Evolutionary conservation across 30 jellyfish, hydroid and myxozoan species (phyloP), one percentile per base, ranked within the genome.

Genomic region (Aurelia coerulea): DNA sequence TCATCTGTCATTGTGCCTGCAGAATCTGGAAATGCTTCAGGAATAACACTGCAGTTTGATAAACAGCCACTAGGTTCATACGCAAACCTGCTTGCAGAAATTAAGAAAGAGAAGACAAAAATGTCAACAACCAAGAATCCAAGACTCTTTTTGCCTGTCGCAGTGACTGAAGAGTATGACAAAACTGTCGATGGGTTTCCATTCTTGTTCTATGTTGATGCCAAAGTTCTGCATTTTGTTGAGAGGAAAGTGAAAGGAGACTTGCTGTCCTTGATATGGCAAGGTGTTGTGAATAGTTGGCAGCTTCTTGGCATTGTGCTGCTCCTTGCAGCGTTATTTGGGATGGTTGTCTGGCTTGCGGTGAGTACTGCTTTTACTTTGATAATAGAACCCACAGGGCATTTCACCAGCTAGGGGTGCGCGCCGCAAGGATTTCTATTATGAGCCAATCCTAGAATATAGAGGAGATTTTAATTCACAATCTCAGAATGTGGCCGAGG

Each of bases 241-340:
- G 82, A 65, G 29, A 79, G 90, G 31, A 65, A 62, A 5, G 82
- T 37, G 10, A 62, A 41, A 35, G 90, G 67, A 42, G 82, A 62
- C 16, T 35, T 79, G 68, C 5, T 62, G 68, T 62, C 90, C n/a
- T 64, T 79, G 39, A 31, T 79, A 14, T 62, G 83, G 82, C 65
- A 39, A 17, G 90, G 90, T 49, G 58, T 79, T 19, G 66, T 62
- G 53, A 79, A 79, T 11, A 62, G 83, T 37, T 79, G 90, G 90
- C 62, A 79, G 58, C 33, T 79, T 33, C 51, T 79, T 31, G 39
- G 56, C 3, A 29, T 79, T 33, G 82, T 79, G 35, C 15, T 79
- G 46, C 49, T 79, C 85, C 68, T 79, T 23, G 81, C 90, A 4
- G 33, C 67, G 31, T 15, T 79, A 2, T 29, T 63, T 18, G 90